Evolutionary conservation across 2,888 invertebrate species (phyloP), one percentile per base, ranked within the genome.

Genomic region (Platycheirus rosarum): DNA sequence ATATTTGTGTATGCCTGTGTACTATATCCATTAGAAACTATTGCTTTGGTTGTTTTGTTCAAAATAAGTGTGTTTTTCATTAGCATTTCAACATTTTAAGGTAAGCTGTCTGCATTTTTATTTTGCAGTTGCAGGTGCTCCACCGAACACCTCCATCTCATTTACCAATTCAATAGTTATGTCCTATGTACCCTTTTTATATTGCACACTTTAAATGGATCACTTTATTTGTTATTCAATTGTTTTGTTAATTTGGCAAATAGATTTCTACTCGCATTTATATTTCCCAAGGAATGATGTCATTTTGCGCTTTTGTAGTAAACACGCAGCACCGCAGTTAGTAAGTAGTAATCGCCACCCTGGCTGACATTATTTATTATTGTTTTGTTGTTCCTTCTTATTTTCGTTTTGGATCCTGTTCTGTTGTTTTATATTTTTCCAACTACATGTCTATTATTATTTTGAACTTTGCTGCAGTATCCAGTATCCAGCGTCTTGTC

Each of bases 221-320:
- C 57, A 63, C 16, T 44, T 62, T 8, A 46, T 70, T 75, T 65
- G 44, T 65, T 53, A 53, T 66, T 75, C 16, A 65, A 70, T 75
- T 66, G 66, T 53, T 48, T 63, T 66, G 60, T 20, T 35, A 40
- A 23, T 57, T 57, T 40, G 20, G n/a, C 8, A 66, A 49, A 49
- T 9, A 80, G 48, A 57, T 66, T 70, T 75, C 40, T 32, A 57
- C 48, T 75, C 42, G 57, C 66, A 62, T 70, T n/a, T 37, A 26
- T 23, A 37, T 55, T 55, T 57, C 40, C 32, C 32, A 35, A 46
- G 75, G 70, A 82, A 82, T 82, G 82, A 82, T 82, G 82, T 82
- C 82, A 82, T 82, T 76, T 75, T 73, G 63, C 65, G 70, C 75
- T 82, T 82, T 82, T 73, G 71, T 76, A 62, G 63, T 73, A 71